Conservation (phyloP, 2,888 invertebrate species). For the Cybosia mesomella region DNA sequence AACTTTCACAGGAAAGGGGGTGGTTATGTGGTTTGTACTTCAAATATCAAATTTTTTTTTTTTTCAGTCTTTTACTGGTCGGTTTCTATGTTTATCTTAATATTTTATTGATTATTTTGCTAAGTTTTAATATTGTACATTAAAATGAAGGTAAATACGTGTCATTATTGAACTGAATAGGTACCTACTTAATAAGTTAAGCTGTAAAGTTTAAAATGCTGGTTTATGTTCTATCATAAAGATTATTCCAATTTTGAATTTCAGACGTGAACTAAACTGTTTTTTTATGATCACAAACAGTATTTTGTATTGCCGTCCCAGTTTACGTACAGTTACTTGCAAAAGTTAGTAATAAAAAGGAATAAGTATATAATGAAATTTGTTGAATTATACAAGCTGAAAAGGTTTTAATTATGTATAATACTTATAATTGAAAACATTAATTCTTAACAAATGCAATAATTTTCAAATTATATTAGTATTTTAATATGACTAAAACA, state of each 20-base stretch:
- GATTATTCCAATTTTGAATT: conserved; percentile 8
- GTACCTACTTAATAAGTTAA: conserved; percentile 12
- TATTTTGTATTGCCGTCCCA: neutral
- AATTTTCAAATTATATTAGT: too few species aligned
- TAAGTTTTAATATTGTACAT: conserved; percentile 27
- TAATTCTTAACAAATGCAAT: too few species aligned
- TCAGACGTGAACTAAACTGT: neutral
- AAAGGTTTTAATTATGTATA: neutral
- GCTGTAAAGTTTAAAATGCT: conserved; percentile 10
- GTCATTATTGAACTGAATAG: conserved; percentile 10
- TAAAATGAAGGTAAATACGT: conserved; percentile 13
- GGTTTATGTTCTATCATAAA: neutral
- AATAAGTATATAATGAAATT: neutral
- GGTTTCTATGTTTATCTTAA: conserved; percentile 39
- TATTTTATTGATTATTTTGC: conserved; percentile 36
- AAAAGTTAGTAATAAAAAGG: neutral
- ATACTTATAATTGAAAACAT: too few species aligned
- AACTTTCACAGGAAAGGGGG: conserved; percentile 65
- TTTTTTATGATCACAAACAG: neutral
- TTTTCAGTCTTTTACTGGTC: conserved; percentile 32
- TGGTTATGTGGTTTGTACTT: conserved; percentile 51
- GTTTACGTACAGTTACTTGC: neutral
- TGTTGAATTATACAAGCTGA: neutral
- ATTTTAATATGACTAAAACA: too few species aligned
- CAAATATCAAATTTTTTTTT: conserved; percentile 40